Evolutionary conservation across 2,888 invertebrate genomes (phyloP), one percentile per base, ranked within the genome.

Genomic region (Leucozona laternaria): DNA sequence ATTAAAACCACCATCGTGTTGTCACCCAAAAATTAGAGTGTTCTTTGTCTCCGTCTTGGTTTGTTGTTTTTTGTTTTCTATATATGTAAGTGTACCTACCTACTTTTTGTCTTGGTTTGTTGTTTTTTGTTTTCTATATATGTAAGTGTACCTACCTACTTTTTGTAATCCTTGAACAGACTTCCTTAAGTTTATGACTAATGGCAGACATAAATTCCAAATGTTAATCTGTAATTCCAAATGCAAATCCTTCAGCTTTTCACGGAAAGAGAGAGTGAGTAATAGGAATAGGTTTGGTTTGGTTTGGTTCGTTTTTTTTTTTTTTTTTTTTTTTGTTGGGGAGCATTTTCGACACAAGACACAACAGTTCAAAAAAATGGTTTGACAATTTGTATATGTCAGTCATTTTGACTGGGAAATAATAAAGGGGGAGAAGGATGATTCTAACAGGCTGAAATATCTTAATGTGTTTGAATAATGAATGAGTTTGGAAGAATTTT

Each of bases 171-270:
- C 80, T 71, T 37, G 28, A 37, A 68, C 31, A 73, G 70, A 68
- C 68, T 64, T 73, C 40, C 81, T 81, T 78, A 70, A 85, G 81
- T 85, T 85, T 81, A 85, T 85, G 85, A 85, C 81, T 73, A 81
- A 85, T 85, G 73, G 85, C 45, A 34, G 50, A 73, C 77, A 85
- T 85, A 72, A 85, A 85, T 85, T 85, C 70, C 66, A 66, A 81
- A 85, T 73, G 85, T 81, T 81, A 85, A 85, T 85, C 85, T 85
- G 77, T 77, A 78, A 78, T 77, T 85, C 62, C 7, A 78, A 85
- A 85, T 85, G 85, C 81, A 85, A 85, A 85, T 81, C 81, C 77
- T 76, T 22, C 34, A 17, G 50, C 81, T 62, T 28, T 68, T 53
- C 28, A 2, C 76, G 13, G 28, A 17, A 2, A 48, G 11, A 8